phyloP scores from a whole-genome alignment of 2,113 vertebrate species.

The Eulacestoma nigropectus region DNA sequence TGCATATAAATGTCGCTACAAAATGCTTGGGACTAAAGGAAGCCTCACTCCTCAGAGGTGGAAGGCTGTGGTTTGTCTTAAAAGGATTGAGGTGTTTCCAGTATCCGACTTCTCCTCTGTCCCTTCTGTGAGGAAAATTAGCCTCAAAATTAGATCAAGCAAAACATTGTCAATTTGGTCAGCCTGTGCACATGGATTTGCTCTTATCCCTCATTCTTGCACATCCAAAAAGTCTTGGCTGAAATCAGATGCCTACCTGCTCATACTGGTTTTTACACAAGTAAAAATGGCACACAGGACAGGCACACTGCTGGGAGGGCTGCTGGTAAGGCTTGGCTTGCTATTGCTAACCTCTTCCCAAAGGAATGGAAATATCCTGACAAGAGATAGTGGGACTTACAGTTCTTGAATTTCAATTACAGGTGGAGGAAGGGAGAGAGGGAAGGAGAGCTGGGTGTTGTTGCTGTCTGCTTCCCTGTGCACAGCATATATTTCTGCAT shows the following conservation, averaged over 20 bases:
- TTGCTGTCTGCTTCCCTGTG: neutral
- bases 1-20: neutral
- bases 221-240: neutral
- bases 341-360: neutral
- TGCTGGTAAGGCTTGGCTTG: neutral
- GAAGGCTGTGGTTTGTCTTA: neutral
- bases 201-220: neutral
- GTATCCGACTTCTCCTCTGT: neutral
- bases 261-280: neutral
- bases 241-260: neutral
- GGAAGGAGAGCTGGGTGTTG: neutral
- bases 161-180: neutral
- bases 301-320: neutral
- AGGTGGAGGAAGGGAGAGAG: neutral
- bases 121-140: neutral
- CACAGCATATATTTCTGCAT: constrained; percentile 9
- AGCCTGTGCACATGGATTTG: neutral
- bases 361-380: neutral
- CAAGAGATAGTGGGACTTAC: neutral
- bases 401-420: neutral
- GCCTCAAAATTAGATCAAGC: neutral
- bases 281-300: too few species aligned
- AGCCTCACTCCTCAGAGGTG: neutral
- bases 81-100: neutral
- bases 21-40: neutral